phyloP scores from a whole-genome alignment of 1,140 invertebrate genomes.

The Parasteatoda tepidariorum region DNA sequence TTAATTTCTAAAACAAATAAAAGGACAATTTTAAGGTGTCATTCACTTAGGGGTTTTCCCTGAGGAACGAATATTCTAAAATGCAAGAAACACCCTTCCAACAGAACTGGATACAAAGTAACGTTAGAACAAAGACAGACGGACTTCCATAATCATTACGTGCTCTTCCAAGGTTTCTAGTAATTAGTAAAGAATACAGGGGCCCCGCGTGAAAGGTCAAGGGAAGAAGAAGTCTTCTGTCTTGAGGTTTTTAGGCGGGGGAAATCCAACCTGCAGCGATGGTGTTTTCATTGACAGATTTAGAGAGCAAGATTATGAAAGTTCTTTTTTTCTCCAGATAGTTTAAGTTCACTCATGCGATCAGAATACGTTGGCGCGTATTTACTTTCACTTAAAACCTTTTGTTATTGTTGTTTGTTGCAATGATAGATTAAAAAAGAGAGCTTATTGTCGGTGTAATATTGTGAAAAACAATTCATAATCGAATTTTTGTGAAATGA shows the following conservation, averaged over 20 bases:
- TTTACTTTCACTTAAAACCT: neutral
- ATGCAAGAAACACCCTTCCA: no score
- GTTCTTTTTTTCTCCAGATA: neutral
- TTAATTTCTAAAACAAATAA: no score
- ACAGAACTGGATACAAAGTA: neutral
- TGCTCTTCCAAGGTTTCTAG: constrained; percentile 29
- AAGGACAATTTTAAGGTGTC: no score
- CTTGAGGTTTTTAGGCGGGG: constrained; percentile 1
- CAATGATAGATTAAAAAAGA: no score
- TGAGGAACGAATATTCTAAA: no score
- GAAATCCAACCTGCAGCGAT: constrained; percentile 24
- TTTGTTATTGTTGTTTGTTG: neutral
- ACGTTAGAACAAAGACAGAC: constrained; percentile 17
- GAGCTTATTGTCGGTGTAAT: no score
- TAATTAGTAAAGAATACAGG: constrained; percentile 43
- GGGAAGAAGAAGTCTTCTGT: constrained; percentile 15
- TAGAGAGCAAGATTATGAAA: neutral
- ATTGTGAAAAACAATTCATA: no score
- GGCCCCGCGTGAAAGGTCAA: constrained; percentile 34
- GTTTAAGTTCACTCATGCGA: neutral
- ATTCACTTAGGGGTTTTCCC: no score
- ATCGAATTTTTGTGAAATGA: no score
- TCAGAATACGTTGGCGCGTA: neutral
- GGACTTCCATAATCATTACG: constrained; percentile 19
- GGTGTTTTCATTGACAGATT: constrained; percentile 38